Evolutionary conservation across 2,888 invertebrate genomes (phyloP).

Genomic region (Oscheius myriophilus): DNA sequence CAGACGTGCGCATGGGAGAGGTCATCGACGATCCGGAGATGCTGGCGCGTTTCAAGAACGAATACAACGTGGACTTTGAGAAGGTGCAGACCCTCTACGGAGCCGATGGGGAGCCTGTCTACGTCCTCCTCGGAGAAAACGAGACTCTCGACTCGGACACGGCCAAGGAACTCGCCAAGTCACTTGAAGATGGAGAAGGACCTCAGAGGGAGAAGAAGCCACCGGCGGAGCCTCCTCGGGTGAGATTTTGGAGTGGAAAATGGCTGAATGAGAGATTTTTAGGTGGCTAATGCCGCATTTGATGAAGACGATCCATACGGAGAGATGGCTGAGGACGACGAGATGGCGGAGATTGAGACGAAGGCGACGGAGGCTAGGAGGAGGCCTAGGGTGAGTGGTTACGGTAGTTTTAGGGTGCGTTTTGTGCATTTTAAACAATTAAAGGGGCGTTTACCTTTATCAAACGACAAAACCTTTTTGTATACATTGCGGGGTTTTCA

Average conservation of each 20-base stretch:
- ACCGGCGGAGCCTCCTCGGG: constrained; percentile 1
- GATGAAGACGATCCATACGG: constrained; percentile 18
- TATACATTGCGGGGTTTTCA: no score
- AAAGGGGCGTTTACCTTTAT: no score
- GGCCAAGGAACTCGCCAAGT: constrained; percentile 33
- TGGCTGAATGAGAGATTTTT: no score
- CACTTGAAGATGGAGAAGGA: constrained; percentile 22
- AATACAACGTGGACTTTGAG: constrained; percentile 48
- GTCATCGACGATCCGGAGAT: constrained; percentile 48
- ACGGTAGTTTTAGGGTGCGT: no score
- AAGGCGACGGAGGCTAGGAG: neutral
- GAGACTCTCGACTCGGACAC: constrained; percentile 43
- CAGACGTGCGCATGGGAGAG: constrained; percentile 34
- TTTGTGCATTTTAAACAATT: no score
- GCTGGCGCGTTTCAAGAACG: constrained; percentile 44
- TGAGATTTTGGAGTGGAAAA: neutral
- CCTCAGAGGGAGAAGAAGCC: neutral
- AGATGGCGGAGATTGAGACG: constrained; percentile 17
- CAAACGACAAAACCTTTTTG: no score
- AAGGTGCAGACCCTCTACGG: constrained; percentile 33
- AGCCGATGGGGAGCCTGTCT: constrained; percentile 57
- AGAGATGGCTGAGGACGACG: constrained; percentile 25
- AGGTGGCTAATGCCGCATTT: neutral
- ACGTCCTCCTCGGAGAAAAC: constrained; percentile 46
- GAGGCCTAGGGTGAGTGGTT: no score